Percentiles rank a stretch among this genome's conserved stretches.
These are phyloP conservation scores for Nilaparvata lugens DNA, from an alignment of 1,140 invertebrate species.

Conservation along the genomic window DNA sequence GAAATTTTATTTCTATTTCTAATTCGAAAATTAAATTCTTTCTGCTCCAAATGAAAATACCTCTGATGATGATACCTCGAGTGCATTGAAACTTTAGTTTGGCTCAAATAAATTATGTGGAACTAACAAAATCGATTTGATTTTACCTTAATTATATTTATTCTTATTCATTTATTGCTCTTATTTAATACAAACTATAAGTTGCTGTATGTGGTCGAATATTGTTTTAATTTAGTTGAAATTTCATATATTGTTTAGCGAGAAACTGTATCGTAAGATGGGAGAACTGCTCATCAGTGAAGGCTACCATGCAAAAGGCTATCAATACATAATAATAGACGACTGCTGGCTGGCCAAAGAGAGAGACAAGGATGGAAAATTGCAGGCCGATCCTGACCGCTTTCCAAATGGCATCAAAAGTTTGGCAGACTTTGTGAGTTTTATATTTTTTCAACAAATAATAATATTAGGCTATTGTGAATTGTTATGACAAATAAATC, in stretches of 20 bases:
- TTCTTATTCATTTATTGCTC: background rate
- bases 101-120: too few species aligned
- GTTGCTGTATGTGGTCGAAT: background rate
- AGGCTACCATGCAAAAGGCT: constrained; percentile 46
- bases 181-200: background rate
- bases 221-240: background rate
- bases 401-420: constrained; percentile 51
- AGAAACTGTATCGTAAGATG: constrained; percentile 43
- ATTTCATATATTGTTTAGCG: constrained; percentile 34
- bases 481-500: too few species aligned
- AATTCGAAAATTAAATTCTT: too few species aligned
- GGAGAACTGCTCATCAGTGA: constrained; percentile 44
- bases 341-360: constrained; percentile 48
- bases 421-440: constrained; percentile 48
- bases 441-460: too few species aligned
- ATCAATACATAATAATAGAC: constrained; percentile 48
- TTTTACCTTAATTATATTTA: background rate
- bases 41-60: background rate
- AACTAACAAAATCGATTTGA: background rate
- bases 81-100: too few species aligned
- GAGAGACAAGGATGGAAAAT: constrained; percentile 37
- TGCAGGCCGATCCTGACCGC: constrained; percentile 42
- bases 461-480: too few species aligned
- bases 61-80: too few species aligned
- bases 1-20: too few species aligned